Percentiles rank a stretch among this genome's conserved stretches.
phyloP scores from a whole-genome alignment of 2,113 vertebrate genomes.

The Chaetodon auriga region DNA sequence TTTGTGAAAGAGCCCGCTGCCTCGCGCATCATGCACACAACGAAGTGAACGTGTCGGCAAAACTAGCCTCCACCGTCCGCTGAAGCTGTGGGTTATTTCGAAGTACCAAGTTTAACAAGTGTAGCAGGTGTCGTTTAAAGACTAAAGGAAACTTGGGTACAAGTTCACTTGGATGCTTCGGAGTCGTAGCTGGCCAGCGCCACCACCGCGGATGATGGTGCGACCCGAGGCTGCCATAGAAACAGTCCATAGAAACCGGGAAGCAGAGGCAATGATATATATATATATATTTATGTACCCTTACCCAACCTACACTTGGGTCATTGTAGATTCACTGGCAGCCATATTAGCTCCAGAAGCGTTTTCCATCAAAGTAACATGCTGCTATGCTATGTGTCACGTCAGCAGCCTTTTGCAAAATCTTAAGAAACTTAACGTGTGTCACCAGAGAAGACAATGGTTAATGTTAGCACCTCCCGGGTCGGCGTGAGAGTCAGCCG shows the following conservation, averaged over 20 bases:
- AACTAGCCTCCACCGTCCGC: not conserved
- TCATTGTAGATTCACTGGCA: slow-evolving; percentile 46
- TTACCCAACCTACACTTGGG: slow-evolving; percentile 28
- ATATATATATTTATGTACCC: not conserved
- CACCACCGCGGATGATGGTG: slow-evolving; percentile 53
- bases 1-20: slow-evolving; percentile 29
- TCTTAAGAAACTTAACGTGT: slow-evolving; percentile 35
- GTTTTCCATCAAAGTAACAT: slow-evolving; percentile 30
- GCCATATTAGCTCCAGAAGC: slow-evolving; percentile 60
- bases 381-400: slow-evolving; percentile 16
- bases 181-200: slow-evolving; percentile 27
- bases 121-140: slow-evolving; percentile 8
- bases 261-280: not conserved
- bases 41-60: not conserved
- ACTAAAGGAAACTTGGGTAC: slow-evolving; percentile 57
- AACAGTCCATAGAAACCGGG: slow-evolving; percentile 68
- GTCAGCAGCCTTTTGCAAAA: not conserved
- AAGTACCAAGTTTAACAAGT: slow-evolving; percentile 27
- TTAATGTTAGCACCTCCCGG: slow-evolving; percentile 2
- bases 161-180: slow-evolving; percentile 64
- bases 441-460: slow-evolving; percentile 3
- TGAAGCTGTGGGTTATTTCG: not conserved
- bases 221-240: slow-evolving; percentile 74
- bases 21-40: slow-evolving; percentile 12
- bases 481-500: slow-evolving; percentile 44